Base-by-base conservation (phyloP, 2,797 vertebrate genomes). In the Sparus aurata region DNA sequence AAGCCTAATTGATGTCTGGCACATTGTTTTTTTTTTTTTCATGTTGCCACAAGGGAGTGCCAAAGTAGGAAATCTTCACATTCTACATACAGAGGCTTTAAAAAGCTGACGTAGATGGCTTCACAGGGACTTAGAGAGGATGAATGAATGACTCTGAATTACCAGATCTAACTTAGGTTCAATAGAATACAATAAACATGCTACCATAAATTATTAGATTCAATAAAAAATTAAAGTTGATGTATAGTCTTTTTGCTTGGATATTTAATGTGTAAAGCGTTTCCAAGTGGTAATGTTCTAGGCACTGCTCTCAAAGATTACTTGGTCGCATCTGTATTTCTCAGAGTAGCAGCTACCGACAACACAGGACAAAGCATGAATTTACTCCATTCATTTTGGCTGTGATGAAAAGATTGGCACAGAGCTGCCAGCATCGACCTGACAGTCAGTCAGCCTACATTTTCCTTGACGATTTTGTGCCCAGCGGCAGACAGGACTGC, bases 1-100 rank as follows among this genome's bases (percentile, higher is more conserved):
- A 8, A 62, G 46, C 57, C 3, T 78, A 58, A 63, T 63, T 52
- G 30, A 55, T 23, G 54, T 58, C 57, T 79, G 73, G 52, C 12
- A 59, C 52, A 22, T 34, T 38, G 34, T 38, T 58, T 38, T 62
- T 9, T 68, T 68, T 3, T 3, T 25, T n/a, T 20, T 69, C 5
- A 27, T 46, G 50, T 18, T 18, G 22, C 30, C 62, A 60, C 63
- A 27, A 15, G 57, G 27, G 64, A 41, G 13, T 5, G 17, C 5
- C 16, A 68, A 12, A 27, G n/a, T 66, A 30, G 12, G 20, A 43
- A 2, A 69, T 46, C 23, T 27, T 22, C 17, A 8, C 25, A 25
- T 45, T 47, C 17, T 52, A 16, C 47, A 43, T 8, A 53, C 46
- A n/a, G 7, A 2, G 7, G 12, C 46, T 57, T 76, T 55, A 34